Conservation (phyloP, 1,140 invertebrate species). For the Saccostrea echinata region DNA sequence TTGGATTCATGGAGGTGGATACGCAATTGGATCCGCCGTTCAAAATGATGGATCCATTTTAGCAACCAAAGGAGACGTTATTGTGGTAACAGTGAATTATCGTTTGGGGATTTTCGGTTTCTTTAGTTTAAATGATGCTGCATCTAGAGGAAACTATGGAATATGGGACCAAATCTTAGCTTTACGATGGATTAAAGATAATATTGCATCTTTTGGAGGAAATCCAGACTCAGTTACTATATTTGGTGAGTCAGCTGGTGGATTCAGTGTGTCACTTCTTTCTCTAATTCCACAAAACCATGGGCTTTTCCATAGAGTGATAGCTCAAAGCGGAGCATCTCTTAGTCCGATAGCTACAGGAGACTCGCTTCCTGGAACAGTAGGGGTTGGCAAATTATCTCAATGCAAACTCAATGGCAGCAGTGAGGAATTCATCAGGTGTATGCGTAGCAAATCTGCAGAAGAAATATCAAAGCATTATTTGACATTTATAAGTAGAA, state of each 20-base stretch:
- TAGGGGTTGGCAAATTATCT: neutral
- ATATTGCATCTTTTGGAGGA: constrained; percentile 93
- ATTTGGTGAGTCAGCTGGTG: constrained; percentile 96
- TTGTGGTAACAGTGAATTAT: constrained; percentile 57
- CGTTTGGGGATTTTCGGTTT: constrained; percentile 85
- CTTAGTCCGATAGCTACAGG: neutral
- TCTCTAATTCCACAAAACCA: constrained; percentile 62
- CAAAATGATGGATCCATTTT: constrained; percentile 43
- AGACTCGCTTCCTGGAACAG: neutral
- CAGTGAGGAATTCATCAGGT: neutral
- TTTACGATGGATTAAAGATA: constrained; percentile 93
- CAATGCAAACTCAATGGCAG: neutral
- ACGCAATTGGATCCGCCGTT: constrained; percentile 46
- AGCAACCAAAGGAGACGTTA: constrained; percentile 49
- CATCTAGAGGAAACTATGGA: constrained; percentile 96
- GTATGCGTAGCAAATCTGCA: neutral
- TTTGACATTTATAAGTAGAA: neutral
- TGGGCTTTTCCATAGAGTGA: constrained; percentile 73
- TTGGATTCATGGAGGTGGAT: constrained; percentile 64
- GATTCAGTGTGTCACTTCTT: constrained; percentile 76
- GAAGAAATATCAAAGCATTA: neutral
- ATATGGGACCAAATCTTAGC: constrained; percentile 95
- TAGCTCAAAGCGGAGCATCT: constrained; percentile 65
- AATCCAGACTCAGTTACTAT: constrained; percentile 92
- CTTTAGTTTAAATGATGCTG: constrained; percentile 92